Base-by-base conservation (phyloP, 2,888 invertebrate species). In the Charanyca ferruginea region DNA sequence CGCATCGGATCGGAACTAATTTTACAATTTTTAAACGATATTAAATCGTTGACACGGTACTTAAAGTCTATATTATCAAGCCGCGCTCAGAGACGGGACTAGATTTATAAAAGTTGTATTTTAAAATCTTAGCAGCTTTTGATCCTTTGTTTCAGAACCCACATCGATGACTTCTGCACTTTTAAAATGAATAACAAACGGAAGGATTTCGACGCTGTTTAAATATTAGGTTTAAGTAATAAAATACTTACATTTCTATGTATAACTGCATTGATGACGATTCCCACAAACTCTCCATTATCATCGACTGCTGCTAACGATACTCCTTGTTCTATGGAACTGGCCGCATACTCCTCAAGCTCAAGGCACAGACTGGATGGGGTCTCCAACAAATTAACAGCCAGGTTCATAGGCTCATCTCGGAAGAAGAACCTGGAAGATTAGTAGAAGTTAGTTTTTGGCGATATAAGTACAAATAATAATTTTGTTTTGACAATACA, bases 401-500 rank as follows among this genome's bases (percentile, higher is more conserved):
- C 96, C 9, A 96, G 89, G 90, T 97, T 97, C 78, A 97, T 93
- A 0, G 97, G 97, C 83, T 97, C 97, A 82, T 97, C 97, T 38
- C 96, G 96, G 93, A 97, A 97, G 96, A 97, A 97, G 88, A 96
- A 97, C 66, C 96, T 96, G 76, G 5, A 53, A 52, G 1, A 20
- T 16, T n/a, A 11, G 0, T n/a, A 0, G 0, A 20, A 18, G 9
- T 47, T 32, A 49, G 23, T 38, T 32, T 18, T 22, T 32, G 48
- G n/a, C 3, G n/a, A 22, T 7, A 3, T 2, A 13, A 35, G 3
- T 38, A 16, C 9, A 5, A n/a, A n/a, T n/a, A 5, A 38, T 11
- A 16, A 3, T 16, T 38, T 35, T 35, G 11, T 28, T 28, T 28
- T 28, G 28, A 28, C 7, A 28, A 7, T 28, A 28, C 2, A 28